Evolutionary conservation across 2,888 invertebrate species (phyloP).

Genomic region (Synergus umbraculus): DNA sequence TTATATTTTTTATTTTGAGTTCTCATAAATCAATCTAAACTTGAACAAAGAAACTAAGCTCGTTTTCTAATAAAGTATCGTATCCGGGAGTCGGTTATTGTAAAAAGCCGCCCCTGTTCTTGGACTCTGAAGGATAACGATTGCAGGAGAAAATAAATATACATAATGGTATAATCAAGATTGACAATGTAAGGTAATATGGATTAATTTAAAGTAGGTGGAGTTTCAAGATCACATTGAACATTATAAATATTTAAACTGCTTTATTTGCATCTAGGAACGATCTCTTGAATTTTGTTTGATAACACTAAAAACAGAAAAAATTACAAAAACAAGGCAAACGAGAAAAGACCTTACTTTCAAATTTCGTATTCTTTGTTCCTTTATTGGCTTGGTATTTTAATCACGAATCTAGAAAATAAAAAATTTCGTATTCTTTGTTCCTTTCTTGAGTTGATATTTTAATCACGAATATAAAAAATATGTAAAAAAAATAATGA

Average conservation of each 20-base stretch:
- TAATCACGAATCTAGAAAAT: background rate
- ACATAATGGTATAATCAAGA: background rate
- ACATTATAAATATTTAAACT: background rate
- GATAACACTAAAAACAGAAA: background rate
- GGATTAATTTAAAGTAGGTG: conserved; percentile 15
- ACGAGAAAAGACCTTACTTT: background rate
- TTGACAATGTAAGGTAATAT: background rate
- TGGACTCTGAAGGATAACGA: background rate
- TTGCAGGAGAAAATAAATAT: conserved; percentile 11
- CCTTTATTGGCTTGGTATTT: background rate
- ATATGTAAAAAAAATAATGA: background rate
- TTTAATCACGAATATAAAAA: background rate
- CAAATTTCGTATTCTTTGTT: background rate
- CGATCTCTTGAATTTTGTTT: background rate
- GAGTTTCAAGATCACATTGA: conserved; percentile 9
- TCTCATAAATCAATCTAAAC: background rate
- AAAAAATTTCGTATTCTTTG: background rate
- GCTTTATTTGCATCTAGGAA: background rate
- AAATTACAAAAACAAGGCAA: background rate
- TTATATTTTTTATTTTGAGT: background rate
- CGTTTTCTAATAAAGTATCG: background rate
- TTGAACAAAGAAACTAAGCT: background rate
- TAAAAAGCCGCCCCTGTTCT: background rate
- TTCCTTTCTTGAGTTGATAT: background rate
- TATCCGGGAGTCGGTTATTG: background rate